Conservation (phyloP, 2,888 invertebrate genomes). For the Sisyra nigra region DNA sequence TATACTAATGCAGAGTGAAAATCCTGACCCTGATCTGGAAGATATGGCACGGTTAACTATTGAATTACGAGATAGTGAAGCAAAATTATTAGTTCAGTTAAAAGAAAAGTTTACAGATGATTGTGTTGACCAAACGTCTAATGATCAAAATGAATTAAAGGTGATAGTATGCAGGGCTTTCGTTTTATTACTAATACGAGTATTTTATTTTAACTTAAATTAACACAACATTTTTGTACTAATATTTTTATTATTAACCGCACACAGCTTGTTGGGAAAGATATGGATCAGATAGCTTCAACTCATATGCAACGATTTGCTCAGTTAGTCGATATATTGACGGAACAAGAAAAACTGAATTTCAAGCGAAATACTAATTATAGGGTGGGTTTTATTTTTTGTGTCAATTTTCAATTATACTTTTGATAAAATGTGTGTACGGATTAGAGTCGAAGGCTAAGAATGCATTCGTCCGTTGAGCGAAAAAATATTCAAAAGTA, state of each 20-base stretch:
- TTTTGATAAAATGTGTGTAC: too few relatives aligned
- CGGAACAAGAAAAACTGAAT: constrained; percentile 17
- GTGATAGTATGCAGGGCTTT: background rate
- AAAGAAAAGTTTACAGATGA: constrained; percentile 18
- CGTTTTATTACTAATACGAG: background rate
- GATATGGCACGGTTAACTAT: constrained; percentile 48
- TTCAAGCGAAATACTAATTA: constrained; percentile 17
- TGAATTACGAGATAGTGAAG: constrained; percentile 53
- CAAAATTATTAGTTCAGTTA: constrained; percentile 42
- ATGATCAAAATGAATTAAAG: background rate
- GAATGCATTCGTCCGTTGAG: too few relatives aligned
- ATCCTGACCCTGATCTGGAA: constrained; percentile 26
- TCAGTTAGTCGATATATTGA: constrained; percentile 18
- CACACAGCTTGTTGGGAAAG: background rate
- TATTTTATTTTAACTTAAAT: background rate
- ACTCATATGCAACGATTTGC: constrained; percentile 19
- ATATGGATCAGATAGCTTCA: constrained; percentile 19
- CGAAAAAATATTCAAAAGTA: too few relatives aligned
- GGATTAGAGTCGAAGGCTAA: too few relatives aligned
- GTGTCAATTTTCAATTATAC: background rate
- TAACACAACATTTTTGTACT: background rate
- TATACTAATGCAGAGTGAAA: background rate
- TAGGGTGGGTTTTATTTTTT: constrained; percentile 15
- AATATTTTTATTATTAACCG: background rate
- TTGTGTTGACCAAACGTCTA: background rate